A percentile compares a stretch with the other conserved stretches of the same genome.
Evolutionary conservation across 2,888 invertebrate genomes (phyloP).

Genomic region (Dynastes tityus): DNA sequence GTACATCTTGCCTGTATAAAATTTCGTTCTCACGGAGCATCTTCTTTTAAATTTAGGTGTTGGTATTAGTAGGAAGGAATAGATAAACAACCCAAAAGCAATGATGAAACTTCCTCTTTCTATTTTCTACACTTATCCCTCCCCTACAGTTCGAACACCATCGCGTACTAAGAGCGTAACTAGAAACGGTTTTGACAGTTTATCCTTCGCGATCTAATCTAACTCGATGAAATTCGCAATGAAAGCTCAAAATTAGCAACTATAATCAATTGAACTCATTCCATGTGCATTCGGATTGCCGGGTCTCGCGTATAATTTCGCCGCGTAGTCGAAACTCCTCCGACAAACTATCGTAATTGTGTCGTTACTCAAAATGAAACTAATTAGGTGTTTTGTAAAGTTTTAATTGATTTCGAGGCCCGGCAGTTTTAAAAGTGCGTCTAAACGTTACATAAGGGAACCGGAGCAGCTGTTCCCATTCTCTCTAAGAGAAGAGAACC

Average conservation of each 20-base stretch:
- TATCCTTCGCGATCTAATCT: background rate
- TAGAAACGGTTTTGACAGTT: no score
- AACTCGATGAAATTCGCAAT: background rate
- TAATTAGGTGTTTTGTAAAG: constrained; percentile 46
- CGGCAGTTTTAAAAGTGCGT: constrained; percentile 45
- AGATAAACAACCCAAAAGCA: no score
- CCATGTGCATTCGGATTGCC: constrained; percentile 18
- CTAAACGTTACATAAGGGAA: constrained; percentile 46
- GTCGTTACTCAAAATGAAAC: constrained; percentile 46
- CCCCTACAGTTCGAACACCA: no score
- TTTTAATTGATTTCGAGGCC: constrained; percentile 43
- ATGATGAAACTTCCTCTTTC: no score
- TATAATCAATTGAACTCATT: constrained; percentile 23
- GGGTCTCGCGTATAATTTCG: constrained; percentile 14
- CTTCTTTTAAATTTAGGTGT: no score
- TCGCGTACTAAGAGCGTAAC: no score
- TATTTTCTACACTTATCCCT: no score
- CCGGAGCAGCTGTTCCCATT: constrained; percentile 43
- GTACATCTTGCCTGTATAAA: no score
- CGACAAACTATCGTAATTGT: constrained; percentile 46
- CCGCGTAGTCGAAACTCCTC: constrained; percentile 36
- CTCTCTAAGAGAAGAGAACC: constrained; percentile 25
- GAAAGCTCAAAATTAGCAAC: constrained; percentile 30
- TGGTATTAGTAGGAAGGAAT: no score
- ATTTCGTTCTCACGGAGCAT: no score